A percentile compares a stretch with the other conserved stretches of the same genome.
These are phyloP conservation scores for Myoxocephalus aenaeus DNA, from an alignment of 2,797 vertebrate species.

Conservation along the genomic window DNA sequence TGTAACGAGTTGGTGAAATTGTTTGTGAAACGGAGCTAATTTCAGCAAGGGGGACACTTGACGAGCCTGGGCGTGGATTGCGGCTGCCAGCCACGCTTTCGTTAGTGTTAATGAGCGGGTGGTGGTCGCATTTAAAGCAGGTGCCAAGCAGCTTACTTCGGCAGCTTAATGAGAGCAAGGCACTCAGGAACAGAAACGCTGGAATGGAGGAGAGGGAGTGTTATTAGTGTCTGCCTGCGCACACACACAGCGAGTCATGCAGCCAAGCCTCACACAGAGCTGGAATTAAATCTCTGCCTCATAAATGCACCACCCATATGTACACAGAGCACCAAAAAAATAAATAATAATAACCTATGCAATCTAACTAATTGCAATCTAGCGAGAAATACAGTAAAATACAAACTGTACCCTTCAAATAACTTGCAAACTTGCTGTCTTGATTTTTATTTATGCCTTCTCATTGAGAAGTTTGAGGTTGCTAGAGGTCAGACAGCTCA, in stretches of 20 bases:
- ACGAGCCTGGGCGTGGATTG: conserved; percentile 74
- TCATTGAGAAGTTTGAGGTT: conserved; percentile 30
- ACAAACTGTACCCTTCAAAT: conserved; percentile 60
- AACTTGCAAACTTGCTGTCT: conserved; percentile 39
- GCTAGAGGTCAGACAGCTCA: conserved; percentile 40
- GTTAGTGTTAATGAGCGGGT: conserved; percentile 84
- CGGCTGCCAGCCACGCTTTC: conserved; percentile 77
- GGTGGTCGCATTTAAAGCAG: conserved; percentile 82
- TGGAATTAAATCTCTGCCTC: conserved; percentile 33
- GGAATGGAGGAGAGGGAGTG: conserved; percentile 74
- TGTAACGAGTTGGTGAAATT: conserved; percentile 82
- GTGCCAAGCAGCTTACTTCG: conserved; percentile 82
- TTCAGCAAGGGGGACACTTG: conserved; percentile 74
- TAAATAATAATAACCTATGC: background rate
- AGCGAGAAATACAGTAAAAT: conserved; percentile 50
- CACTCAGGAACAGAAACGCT: conserved; percentile 73
- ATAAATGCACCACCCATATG: conserved; percentile 13
- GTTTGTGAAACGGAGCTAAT: conserved; percentile 86
- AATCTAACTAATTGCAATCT: background rate
- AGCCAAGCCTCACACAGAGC: conserved; percentile 43
- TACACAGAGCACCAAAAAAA: background rate
- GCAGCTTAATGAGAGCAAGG: conserved; percentile 83
- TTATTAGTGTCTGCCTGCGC: conserved; percentile 73
- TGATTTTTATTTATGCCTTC: conserved; percentile 24
- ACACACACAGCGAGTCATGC: conserved; percentile 22